Base-by-base conservation (phyloP, 2,797 vertebrate genomes). In the Fratercula arctica region DNA sequence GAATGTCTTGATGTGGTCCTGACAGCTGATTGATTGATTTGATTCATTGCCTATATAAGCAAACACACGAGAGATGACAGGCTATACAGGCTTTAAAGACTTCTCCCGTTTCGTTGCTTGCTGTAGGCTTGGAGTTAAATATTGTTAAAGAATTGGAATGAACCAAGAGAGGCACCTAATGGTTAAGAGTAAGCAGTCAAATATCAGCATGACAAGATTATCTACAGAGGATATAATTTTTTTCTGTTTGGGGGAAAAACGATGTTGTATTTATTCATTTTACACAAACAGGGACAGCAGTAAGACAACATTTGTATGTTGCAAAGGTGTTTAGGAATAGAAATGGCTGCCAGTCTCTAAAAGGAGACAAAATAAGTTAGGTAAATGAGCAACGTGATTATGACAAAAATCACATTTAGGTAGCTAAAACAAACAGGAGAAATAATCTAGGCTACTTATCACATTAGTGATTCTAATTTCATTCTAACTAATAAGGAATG, bases 11-110 rank as follows among this genome's bases (percentile, higher is more conserved):
- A 28, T 92, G 1, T 53, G 37, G 41, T 85, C 64, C 53, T 95
- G 95, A 95, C 95, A 92, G 78, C 78, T 92, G 93, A 94, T 83
- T 93, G 94, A 95, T 93, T 93, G 74, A 74, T 92, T 90, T 35
- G 85, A 94, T 94, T 95, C 85, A 39, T 78, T 93, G 95, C 78
- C 81, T 48, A 24, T 67, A 31, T 89, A 83, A 91, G 78, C 84
- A 90, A 91, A 67, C 72, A 57, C 85, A 92, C 77, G 89, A 93
- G 75, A 89, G 31, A 70, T 96, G 90, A 93, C 92, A 94, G 78
- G 72, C 95, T 96, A 68, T 93, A 29, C 63, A 56, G 72, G 37
- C 75, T 87, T 87, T 77, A 64, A 85, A 94, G 72, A 45, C 48
- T 76, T 96, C 41, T 80, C 29, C n/a, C 16, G 16, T 91, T 94